Evolutionary conservation across 2,797 vertebrate species (phyloP), one percentile per base, ranked within the genome.

Genomic region (Chloroceryle amazona): DNA sequence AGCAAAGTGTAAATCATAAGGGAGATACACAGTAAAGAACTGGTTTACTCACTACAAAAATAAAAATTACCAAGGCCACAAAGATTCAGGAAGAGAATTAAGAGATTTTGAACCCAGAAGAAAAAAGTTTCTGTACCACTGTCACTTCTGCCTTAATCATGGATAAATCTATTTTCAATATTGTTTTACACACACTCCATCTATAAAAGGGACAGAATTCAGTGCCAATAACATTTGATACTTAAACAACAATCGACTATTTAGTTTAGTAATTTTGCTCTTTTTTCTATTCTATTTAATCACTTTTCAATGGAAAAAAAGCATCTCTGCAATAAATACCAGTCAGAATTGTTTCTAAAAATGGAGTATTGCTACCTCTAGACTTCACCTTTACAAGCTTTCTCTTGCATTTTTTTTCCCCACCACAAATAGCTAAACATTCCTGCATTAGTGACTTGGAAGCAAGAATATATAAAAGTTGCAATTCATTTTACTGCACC

Each of bases 401-500:
- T 3, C 18, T 28, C 71, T 49, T 33, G 8, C 37, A 21, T 51
- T 63, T 86, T 79, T 79, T 15, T 37, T 1, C 3, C 11, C 23
- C 12, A 49, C 4, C 17, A 73, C 22, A 63, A 41, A 49, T 1
- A 66, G 52, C 16, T 66, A 23, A 79, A 52, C 15, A 35, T 29
- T 75, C 65, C 73, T 58, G 58, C 11, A 37, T 18, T 39, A 49
- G 31, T n/a, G 65, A 62, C 42, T 44, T 19, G 25, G 82, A 88
- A 95, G 58, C 35, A 88, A 70, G 86, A 71, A 17, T 3, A 58
- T 1, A 1, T 13, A 25, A 2, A 54, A 54, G 73, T 9, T 70
- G 73, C 85, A 72, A 31, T 41, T 92, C 94, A 86, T 80, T 94
- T 92, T 67, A 90, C 55, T 94, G 94, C 96, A 93, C 96, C 96